Conservation (phyloP, 2,113 vertebrate species). For the Tachuris rubrigastra region DNA sequence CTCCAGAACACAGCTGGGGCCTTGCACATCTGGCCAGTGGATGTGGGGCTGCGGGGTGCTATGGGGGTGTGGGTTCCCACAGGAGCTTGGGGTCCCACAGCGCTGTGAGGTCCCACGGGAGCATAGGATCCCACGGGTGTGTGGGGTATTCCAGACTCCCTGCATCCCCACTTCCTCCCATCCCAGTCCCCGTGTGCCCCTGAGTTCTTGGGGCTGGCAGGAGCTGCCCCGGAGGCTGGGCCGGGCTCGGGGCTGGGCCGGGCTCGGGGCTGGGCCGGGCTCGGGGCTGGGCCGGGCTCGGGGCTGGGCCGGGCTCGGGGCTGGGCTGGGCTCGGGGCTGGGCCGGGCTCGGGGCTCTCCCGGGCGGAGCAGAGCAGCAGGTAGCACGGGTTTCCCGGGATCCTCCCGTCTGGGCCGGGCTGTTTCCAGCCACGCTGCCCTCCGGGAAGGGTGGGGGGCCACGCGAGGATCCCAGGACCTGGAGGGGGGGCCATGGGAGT, state of each 20-base stretch:
- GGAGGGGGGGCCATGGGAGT: neutral
- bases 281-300: too few relatives aligned
- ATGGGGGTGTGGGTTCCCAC: neutral
- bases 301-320: too few relatives aligned
- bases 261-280: neutral
- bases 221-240: neutral
- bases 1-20: neutral
- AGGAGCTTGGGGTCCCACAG: neutral
- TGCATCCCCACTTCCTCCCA: fast-evolving
- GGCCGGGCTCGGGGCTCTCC: neutral
- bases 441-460: neutral
- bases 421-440: neutral
- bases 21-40: neutral
- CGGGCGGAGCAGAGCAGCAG: neutral
- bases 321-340: neutral
- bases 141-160: neutral
- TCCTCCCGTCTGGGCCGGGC: neutral
- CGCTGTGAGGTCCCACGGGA: neutral
- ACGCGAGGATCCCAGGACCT: neutral
- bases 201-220: fast-evolving
- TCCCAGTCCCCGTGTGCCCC: fast-evolving
- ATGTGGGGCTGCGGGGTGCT: neutral
- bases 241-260: neutral
- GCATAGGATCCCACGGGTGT: too few relatives aligned
- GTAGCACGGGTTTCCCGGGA: neutral